Evolutionary conservation across 1,140 invertebrate genomes (phyloP).

Genomic region (Triops longicaudatus): DNA sequence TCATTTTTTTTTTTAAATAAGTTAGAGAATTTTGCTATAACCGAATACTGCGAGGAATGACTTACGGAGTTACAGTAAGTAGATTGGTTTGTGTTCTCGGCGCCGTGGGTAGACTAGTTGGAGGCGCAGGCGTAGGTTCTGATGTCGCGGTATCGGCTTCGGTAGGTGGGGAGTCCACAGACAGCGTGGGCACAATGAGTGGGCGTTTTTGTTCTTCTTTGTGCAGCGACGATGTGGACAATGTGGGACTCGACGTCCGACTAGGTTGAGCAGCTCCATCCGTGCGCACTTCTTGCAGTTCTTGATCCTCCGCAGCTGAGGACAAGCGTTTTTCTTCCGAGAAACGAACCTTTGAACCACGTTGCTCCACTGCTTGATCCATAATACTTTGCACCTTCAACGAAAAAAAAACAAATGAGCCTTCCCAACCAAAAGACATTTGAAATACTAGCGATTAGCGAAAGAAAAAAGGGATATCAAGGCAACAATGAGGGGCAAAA

Average conservation of each 20-base stretch:
- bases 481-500: neutral
- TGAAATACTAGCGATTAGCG: no score
- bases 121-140: neutral
- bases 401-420: neutral
- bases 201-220: slow-evolving; percentile 14
- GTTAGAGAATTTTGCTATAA: no score
- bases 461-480: neutral
- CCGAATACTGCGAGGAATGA: neutral
- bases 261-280: neutral
- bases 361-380: slow-evolving; percentile 10
- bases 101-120: neutral
- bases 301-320: neutral
- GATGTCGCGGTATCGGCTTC: neutral
- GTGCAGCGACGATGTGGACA: neutral
- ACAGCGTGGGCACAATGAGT: slow-evolving; percentile 25
- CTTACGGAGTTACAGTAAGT: neutral
- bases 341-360: neutral
- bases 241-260: neutral
- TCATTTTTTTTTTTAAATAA: no score
- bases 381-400: neutral
- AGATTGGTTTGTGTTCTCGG: neutral
- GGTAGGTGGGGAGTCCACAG: slow-evolving; percentile 23
- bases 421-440: neutral
- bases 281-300: neutral
- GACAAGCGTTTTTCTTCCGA: neutral